Conservation (phyloP, 2,888 invertebrate genomes). For the Atherix ibis region DNA sequence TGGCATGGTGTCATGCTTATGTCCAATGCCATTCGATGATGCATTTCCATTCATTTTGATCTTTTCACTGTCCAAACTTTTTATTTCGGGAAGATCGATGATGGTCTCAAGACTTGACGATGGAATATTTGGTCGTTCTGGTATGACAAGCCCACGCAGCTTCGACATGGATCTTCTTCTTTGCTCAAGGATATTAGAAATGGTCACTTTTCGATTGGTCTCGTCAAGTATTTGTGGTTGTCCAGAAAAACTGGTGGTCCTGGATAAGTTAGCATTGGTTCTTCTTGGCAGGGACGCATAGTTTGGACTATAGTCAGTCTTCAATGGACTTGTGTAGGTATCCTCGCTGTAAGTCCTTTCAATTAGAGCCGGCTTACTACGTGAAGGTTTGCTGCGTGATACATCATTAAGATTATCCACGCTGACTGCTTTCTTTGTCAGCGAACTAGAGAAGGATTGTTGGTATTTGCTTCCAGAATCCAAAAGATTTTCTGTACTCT, state of each 20-base stretch:
- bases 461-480: slow-evolving; percentile 15
- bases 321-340: slow-evolving; percentile 8
- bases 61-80: slow-evolving; percentile 47
- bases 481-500: slow-evolving; percentile 30
- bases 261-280: slow-evolving; percentile 15
- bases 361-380: slow-evolving; percentile 5
- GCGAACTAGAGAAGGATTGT: slow-evolving; percentile 18
- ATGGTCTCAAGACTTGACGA: slow-evolving; percentile 36
- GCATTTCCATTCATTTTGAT: slow-evolving; percentile 31
- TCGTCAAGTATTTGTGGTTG: slow-evolving; percentile 24
- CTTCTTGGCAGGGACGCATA: slow-evolving; percentile 20
- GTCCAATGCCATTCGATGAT: slow-evolving; percentile 14
- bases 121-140: slow-evolving; percentile 46
- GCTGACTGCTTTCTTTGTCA: slow-evolving; percentile 39
- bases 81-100: slow-evolving; percentile 68
- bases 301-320: slow-evolving; percentile 20
- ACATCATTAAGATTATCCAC: slow-evolving; percentile 36
- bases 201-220: slow-evolving; percentile 42
- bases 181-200: slow-evolving; percentile 65
- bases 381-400: slow-evolving; percentile 18
- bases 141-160: slow-evolving; percentile 74
- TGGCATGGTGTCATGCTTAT: slow-evolving; percentile 15
- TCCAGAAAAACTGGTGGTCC: slow-evolving; percentile 33
- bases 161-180: slow-evolving; percentile 69
- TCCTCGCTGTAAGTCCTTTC: slow-evolving; percentile 6